phyloP scores from a whole-genome alignment of 1,140 invertebrate species.

The Drosophila nigrodunni region DNA sequence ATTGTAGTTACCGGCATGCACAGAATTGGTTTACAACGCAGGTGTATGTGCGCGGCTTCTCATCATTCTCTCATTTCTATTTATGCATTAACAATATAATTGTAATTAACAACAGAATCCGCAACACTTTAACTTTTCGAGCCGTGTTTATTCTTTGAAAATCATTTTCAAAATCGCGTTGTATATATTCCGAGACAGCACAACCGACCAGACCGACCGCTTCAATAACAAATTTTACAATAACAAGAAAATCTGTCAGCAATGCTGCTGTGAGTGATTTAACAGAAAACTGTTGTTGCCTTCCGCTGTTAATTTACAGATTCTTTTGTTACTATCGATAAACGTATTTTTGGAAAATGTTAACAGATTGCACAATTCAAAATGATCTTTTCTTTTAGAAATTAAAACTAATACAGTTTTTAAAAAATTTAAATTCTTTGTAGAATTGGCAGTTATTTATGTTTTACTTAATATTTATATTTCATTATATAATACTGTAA shows the following conservation, averaged over 20 bases:
- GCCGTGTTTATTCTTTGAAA: conserved; percentile 24
- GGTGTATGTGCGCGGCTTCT: background rate
- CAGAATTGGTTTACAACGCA: conserved; percentile 1
- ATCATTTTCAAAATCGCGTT: conserved; percentile 24
- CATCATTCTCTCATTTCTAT: background rate
- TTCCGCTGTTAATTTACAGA: background rate
- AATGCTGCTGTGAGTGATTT: conserved; percentile 14
- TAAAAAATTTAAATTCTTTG: no score
- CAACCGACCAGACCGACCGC: conserved; percentile 36
- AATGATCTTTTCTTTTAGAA: no score
- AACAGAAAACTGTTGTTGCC: conserved; percentile 22
- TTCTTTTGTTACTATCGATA: conserved; percentile 29
- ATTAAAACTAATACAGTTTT: no score
- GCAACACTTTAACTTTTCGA: conserved; percentile 1
- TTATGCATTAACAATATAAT: conserved; percentile 2
- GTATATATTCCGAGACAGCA: conserved; percentile 14
- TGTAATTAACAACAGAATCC: conserved; percentile 17
- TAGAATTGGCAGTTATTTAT: no score
- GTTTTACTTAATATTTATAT: no score
- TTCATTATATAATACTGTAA: no score
- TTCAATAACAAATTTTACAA: conserved; percentile 39
- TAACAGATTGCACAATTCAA: no score
- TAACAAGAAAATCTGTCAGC: conserved; percentile 36
- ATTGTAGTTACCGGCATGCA: conserved; percentile 25
- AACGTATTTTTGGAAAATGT: background rate